Conservation (phyloP, 2,113 vertebrate species). For the Miniopterus natalensis region DNA sequence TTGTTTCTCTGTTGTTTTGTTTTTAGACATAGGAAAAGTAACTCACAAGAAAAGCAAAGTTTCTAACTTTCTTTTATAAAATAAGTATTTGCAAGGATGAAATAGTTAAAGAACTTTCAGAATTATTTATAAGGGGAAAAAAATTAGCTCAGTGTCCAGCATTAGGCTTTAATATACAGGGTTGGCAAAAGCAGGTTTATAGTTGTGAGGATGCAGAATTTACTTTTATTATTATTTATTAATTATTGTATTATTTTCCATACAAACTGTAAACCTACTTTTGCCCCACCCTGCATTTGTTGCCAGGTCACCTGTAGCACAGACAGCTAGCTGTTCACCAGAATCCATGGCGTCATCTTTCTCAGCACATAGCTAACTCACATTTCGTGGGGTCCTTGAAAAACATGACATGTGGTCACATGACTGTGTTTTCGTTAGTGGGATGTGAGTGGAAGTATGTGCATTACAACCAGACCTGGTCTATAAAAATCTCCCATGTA, state of each 20-base stretch:
- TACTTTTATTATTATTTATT: not conserved
- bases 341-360: not conserved
- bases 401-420: not conserved
- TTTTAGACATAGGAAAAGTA: constrained; percentile 18
- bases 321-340: not conserved
- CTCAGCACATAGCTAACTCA: not conserved
- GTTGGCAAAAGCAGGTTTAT: not conserved
- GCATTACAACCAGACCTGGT: not conserved
- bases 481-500: not conserved
- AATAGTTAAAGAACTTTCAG: not conserved
- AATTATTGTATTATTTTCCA: not conserved
- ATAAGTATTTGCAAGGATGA: constrained; percentile 14
- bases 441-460: not conserved
- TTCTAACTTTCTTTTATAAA: constrained; percentile 9
- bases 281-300: not conserved
- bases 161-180: constrained; percentile 11
- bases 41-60: constrained; percentile 5
- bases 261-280: not conserved
- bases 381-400: not conserved
- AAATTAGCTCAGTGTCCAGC: not conserved
- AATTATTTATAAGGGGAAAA: constrained; percentile 29
- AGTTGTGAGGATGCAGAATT: not conserved
- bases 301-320: not conserved
- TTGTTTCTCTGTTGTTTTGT: constrained; percentile 7
- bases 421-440: not conserved